phyloP scores from a whole-genome alignment of 2,797 vertebrate species.

The Galaxias olidus region DNA sequence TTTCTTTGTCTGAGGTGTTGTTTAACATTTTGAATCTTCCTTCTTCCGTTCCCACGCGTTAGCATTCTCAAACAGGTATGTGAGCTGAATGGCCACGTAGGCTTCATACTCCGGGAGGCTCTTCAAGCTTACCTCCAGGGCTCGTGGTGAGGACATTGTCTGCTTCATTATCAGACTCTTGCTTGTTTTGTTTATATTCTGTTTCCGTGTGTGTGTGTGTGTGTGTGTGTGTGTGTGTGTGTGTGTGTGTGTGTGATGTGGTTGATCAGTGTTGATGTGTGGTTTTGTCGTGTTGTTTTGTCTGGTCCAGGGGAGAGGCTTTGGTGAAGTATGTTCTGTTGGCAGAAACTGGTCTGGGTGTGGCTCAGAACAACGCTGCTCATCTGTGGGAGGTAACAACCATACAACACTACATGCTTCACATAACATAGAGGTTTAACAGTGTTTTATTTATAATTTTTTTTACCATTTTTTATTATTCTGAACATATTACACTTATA shows the following conservation, averaged over 20 bases:
- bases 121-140: conserved; percentile 85
- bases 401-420: no score
- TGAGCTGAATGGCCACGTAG: conserved; percentile 89
- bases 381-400: conserved; percentile 85
- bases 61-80: conserved; percentile 87
- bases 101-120: conserved; percentile 84
- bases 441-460: no score
- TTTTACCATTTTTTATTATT: no score
- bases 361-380: conserved; percentile 89
- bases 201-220: no score
- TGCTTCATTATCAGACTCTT: conserved; percentile 24
- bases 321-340: conserved; percentile 85
- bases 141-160: conserved; percentile 75
- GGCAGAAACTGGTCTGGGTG: conserved; percentile 89
- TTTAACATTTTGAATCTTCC: conserved; percentile 28
- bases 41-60: conserved; percentile 40
- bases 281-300: neutral
- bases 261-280: neutral
- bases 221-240: conserved; percentile 7
- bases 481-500: no score
- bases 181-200: no score
- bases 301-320: conserved; percentile 79
- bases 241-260: conserved; percentile 14
- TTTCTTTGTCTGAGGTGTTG: conserved; percentile 47
- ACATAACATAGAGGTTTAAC: no score